These are phyloP conservation scores for Enteromius mattozi DNA, from an alignment of 2,797 vertebrate genomes.

Conservation along the genomic window DNA sequence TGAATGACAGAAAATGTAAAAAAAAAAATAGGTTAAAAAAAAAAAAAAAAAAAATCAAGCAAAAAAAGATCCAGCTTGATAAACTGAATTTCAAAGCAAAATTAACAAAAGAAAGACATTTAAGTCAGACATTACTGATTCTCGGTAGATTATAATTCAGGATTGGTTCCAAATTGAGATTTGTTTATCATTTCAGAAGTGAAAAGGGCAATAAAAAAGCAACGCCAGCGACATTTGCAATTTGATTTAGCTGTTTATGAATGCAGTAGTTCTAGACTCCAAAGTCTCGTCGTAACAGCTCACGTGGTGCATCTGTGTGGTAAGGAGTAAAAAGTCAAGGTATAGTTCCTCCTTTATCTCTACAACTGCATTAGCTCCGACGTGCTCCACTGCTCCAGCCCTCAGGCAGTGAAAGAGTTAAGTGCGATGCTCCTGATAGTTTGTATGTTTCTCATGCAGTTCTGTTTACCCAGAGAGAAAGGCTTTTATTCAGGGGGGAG, in stretches of 20 bases:
- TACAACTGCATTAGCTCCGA: slow-evolving; percentile 45
- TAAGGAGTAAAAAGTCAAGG: slow-evolving; percentile 5
- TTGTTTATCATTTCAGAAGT: not conserved
- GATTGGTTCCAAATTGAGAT: not conserved
- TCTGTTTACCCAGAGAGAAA: slow-evolving; percentile 87
- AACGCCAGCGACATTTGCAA: not conserved
- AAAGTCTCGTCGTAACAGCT: not conserved
- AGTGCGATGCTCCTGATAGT: slow-evolving; percentile 83
- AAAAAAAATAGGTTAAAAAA: too few relatives aligned
- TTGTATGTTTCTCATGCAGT: slow-evolving; percentile 90
- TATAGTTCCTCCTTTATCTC: slow-evolving; percentile 37
- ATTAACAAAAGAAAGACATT: not conserved
- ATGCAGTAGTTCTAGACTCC: not conserved
- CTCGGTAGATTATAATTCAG: not conserved
- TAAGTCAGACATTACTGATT: not conserved
- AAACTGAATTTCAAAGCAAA: not conserved
- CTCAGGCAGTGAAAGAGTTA: slow-evolving; percentile 73
- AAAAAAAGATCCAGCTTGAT: not conserved
- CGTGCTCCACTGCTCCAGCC: slow-evolving; percentile 20
- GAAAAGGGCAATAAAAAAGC: not conserved
- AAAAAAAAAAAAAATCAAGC: not conserved
- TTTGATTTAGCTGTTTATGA: not conserved
- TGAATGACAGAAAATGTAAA: not conserved
- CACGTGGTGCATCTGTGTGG: not conserved
- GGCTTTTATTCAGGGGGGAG: slow-evolving; percentile 84